Evolutionary conservation across 2,888 invertebrate species (phyloP).

Genomic region (Protodeltote pygarga): DNA sequence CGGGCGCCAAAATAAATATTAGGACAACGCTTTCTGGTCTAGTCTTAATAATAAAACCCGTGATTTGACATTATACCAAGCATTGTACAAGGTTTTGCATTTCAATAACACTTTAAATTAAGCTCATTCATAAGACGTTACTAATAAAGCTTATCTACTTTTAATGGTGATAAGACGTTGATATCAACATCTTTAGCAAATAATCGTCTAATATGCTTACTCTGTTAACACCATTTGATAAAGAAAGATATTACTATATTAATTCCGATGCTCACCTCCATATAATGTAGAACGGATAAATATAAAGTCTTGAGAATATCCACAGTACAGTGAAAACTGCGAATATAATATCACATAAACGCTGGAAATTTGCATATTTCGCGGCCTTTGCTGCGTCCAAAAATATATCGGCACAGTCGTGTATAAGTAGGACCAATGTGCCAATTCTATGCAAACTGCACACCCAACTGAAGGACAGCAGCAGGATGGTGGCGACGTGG

Average conservation of each 20-base stretch:
- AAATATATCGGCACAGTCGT: slow-evolving; percentile 96
- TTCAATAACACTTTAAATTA: too few species aligned
- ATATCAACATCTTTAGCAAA: too few species aligned
- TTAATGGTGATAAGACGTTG: too few species aligned
- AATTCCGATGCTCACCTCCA: slow-evolving; percentile 87
- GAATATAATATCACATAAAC: slow-evolving; percentile 95
- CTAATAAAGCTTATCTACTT: too few species aligned
- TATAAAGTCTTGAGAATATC: slow-evolving; percentile 95
- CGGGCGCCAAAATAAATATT: too few species aligned
- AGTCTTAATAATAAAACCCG: too few species aligned
- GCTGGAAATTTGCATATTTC: slow-evolving; percentile 96
- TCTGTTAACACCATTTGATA: too few species aligned
- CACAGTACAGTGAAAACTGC: slow-evolving; percentile 95
- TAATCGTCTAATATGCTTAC: too few species aligned
- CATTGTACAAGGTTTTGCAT: too few species aligned
- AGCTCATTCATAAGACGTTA: too few species aligned
- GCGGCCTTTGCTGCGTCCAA: slow-evolving; percentile 97
- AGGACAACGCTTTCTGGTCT: too few species aligned
- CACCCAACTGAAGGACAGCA: slow-evolving; percentile 97
- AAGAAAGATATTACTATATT: not conserved
- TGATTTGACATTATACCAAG: too few species aligned
- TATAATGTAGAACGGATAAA: slow-evolving; percentile 96
- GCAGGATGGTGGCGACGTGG: slow-evolving; percentile 96
- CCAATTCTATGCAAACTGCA: slow-evolving; percentile 97
- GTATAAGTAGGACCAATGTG: slow-evolving; percentile 94